Evolutionary conservation across 1,140 invertebrate species (phyloP).

Genomic region (Bombus vancouverensis): DNA sequence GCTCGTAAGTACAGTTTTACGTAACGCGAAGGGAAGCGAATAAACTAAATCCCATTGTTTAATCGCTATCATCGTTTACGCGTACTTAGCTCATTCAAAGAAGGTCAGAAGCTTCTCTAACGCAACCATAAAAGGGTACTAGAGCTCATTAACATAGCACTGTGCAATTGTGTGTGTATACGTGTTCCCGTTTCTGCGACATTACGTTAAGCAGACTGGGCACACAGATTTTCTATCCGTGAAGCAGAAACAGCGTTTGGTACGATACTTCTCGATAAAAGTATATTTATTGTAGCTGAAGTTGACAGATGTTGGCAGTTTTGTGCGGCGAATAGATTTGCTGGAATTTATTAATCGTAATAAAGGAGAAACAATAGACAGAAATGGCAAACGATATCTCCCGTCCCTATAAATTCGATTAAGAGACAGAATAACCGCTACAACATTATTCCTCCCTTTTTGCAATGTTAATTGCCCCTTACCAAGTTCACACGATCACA

Average conservation of each 20-base stretch:
- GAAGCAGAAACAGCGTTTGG: not conserved
- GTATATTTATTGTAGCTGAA: not conserved
- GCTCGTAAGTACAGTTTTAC: not conserved
- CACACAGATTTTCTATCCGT: constrained; percentile 26
- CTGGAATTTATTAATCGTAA: constrained; percentile 12
- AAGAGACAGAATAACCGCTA: not conserved
- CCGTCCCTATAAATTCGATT: not conserved
- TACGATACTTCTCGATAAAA: not conserved
- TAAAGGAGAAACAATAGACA: not conserved
- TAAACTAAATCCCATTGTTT: constrained; percentile 46
- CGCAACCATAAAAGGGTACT: constrained; percentile 31
- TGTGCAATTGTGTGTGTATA: constrained; percentile 33
- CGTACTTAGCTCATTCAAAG: constrained; percentile 37
- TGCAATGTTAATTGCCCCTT: not conserved
- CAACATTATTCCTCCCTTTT: not conserved
- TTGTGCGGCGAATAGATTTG: not conserved
- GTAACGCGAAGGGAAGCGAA: constrained; percentile 8
- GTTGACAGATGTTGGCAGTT: not conserved
- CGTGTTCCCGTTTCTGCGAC: constrained; percentile 19
- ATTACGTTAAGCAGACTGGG: constrained; percentile 49
- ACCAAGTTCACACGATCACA: not conserved
- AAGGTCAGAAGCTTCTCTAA: constrained; percentile 41
- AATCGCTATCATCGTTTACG: constrained; percentile 44
- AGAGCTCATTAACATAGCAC: constrained; percentile 41
- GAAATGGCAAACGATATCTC: not conserved